phyloP scores from a whole-genome alignment of 2,888 invertebrate genomes.

The Glaucopsyche alexis region DNA sequence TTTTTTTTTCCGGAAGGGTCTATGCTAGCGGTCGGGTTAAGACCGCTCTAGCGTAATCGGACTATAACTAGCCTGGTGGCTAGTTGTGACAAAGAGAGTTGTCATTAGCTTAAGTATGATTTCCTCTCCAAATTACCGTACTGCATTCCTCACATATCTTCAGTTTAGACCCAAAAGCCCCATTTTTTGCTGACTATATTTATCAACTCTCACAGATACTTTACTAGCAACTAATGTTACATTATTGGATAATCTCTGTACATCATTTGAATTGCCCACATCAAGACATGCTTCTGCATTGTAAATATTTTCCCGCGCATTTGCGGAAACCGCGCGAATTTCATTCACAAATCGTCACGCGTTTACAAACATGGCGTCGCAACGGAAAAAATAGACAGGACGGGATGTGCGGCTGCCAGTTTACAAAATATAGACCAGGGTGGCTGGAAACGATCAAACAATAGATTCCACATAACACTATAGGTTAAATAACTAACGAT shows the following conservation, averaged over 20 bases:
- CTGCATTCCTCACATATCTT: neutral
- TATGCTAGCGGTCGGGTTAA: no score
- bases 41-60: no score
- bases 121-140: neutral
- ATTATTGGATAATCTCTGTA: neutral
- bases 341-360: constrained; percentile 68
- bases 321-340: constrained; percentile 73
- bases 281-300: constrained; percentile 26
- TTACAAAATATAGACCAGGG: constrained; percentile 75
- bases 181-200: neutral
- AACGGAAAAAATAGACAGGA: constrained; percentile 74
- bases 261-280: neutral
- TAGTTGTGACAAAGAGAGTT: neutral
- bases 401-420: constrained; percentile 69
- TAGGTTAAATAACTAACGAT: constrained; percentile 31
- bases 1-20: no score
- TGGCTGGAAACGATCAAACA: constrained; percentile 56
- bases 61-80: no score
- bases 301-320: constrained; percentile 49
- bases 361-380: constrained; percentile 72
- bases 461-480: constrained; percentile 47
- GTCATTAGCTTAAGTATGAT: no score
- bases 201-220: neutral
- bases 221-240: neutral
- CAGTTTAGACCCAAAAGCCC: neutral